Evolutionary conservation across 2,113 vertebrate species (phyloP), one percentile per base, ranked within the genome.

Genomic region (Caracal caracal): DNA sequence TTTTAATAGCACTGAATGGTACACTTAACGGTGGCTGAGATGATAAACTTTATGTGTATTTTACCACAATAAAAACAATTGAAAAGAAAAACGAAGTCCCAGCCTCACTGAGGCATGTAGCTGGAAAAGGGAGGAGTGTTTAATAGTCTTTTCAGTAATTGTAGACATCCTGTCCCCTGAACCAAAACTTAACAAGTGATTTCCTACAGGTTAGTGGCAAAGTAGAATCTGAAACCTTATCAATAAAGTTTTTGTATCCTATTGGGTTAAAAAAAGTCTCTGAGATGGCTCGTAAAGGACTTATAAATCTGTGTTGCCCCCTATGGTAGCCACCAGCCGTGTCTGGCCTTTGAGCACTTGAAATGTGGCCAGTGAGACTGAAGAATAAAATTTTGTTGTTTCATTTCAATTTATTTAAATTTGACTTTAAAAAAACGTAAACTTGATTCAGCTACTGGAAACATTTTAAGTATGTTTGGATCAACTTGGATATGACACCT

Each of bases 331-430:
- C 10, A 16, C 10, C 4, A 26, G 53, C 10, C 2, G 5, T 2
- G 2, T 2, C 28, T 9, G 75, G 51, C 2, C 66, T 87, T 30
- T 35, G 59, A 76, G 24, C 16, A 4, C 56, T 35, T 59, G 59
- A 94, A 90, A 68, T 5, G 2, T 85, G 26, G 26, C 26, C 26
- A 40, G 19, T 3, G 7, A 68, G 10, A 86, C 6, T 4, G 37
- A 85, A 91, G 13, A 66, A 70, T 7, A 37, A 6, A 37, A 61
- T 70, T 90, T 49, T 30, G 5, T 22, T 79, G 51, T 51, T 93
- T 84, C 11, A 84, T 40, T 86, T 86, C 75, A 35, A 24, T 68
- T 53, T 30, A 82, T 43, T 89, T 82, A 63, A 70, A 88, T 37
- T 70, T 30, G 8, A 61, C 61, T 81, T 88, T 8, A 37, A 81